phyloP scores from a whole-genome alignment of 2,888 invertebrate genomes.

The Lacanobia wlatinum region DNA sequence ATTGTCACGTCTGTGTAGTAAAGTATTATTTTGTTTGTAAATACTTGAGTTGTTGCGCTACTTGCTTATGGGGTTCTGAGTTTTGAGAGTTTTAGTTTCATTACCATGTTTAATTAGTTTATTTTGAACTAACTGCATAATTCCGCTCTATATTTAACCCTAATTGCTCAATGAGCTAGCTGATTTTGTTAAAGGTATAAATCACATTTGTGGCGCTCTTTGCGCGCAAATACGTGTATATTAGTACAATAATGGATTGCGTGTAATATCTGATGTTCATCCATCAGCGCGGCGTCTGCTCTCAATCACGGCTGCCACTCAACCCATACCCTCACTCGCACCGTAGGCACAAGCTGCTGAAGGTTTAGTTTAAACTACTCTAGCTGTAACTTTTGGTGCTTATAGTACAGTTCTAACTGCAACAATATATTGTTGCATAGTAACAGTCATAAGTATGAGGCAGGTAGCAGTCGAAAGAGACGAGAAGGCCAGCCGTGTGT shows the following conservation, averaged over 20 bases:
- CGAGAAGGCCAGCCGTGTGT: conserved; percentile 30
- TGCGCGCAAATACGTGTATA: not conserved
- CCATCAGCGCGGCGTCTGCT: conserved; percentile 46
- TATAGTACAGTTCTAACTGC: not conserved
- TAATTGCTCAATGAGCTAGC: not conserved
- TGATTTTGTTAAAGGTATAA: not conserved
- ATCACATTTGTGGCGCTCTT: not conserved
- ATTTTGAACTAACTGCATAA: not conserved
- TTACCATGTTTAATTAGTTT: not conserved
- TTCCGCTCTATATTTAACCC: not conserved
- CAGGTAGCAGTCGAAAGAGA: conserved; percentile 8
- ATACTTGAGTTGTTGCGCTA: conserved; percentile 22
- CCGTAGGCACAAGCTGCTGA: not conserved
- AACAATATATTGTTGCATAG: not conserved
- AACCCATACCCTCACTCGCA: not conserved
- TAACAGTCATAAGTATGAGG: not conserved
- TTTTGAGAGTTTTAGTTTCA: not conserved
- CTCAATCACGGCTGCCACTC: conserved; percentile 18
- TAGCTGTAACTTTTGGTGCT: not conserved
- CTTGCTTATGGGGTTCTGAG: conserved; percentile 19
- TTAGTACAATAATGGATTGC: not conserved
- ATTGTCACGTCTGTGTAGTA: conserved; percentile 37
- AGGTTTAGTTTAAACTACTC: not conserved
- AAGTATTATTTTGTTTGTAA: conserved; percentile 36
- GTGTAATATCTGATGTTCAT: conserved; percentile 28